Conservation (phyloP, 2,113 vertebrate species). For the Phyllostomus hastatus region DNA sequence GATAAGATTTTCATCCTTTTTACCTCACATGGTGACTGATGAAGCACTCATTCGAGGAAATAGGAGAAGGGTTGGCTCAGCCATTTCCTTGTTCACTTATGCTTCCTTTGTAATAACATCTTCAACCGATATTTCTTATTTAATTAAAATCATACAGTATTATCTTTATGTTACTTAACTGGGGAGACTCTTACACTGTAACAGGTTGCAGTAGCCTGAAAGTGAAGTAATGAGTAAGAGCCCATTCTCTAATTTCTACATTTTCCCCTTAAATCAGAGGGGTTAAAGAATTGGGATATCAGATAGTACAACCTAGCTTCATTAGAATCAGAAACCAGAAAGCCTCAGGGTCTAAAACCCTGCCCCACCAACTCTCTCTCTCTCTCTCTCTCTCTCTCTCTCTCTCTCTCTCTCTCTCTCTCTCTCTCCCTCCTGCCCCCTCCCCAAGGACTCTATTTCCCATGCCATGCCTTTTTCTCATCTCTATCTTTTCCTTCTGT, state of each 20-base stretch:
- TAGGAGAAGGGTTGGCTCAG: neutral
- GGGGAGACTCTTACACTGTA: neutral
- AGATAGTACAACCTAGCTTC: neutral
- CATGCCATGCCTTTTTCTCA: neutral
- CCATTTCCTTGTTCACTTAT: neutral
- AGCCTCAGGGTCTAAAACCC: neutral
- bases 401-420: neutral
- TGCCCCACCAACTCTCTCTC: neutral
- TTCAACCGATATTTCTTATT: conserved; percentile 29
- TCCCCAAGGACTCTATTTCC: neutral
- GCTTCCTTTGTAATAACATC: neutral
- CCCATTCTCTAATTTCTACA: neutral
- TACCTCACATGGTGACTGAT: neutral
- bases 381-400: neutral
- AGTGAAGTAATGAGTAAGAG: neutral
- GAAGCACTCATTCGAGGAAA: neutral
- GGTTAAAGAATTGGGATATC: neutral
- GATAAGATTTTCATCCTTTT: conserved; percentile 54
- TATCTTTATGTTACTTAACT: neutral
- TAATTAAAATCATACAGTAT: conserved; percentile 36
- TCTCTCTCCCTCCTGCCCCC: neutral
- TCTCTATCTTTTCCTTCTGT: neutral
- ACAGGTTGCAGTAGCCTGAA: neutral
- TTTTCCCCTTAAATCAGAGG: neutral
- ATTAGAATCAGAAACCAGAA: neutral